These are phyloP conservation scores for Falcaria lacertinaria DNA, from an alignment of 2,888 invertebrate genomes.

Conservation along the genomic window DNA sequence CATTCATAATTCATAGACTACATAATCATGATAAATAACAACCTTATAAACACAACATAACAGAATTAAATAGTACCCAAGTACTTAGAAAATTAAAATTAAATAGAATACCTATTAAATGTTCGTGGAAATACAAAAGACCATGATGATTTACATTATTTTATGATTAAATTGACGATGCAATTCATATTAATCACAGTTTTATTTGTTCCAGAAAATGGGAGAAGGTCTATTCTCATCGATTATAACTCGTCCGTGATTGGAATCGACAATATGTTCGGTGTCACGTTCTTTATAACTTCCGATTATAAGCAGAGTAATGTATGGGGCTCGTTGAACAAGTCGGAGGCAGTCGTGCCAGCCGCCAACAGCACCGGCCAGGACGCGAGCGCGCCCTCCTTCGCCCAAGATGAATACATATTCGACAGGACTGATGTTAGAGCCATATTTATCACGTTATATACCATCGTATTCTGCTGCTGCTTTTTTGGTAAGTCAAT, in stretches of 20 bases:
- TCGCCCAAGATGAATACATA: slow-evolving; percentile 82
- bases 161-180: too few species aligned
- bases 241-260: slow-evolving; percentile 29
- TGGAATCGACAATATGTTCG: slow-evolving; percentile 45
- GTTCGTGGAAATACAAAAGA: too few species aligned
- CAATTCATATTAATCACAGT: neutral
- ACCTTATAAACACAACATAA: too few species aligned
- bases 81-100: too few species aligned
- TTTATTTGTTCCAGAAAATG: slow-evolving; percentile 49
- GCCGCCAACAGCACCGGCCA: slow-evolving; percentile 36
- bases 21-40: too few species aligned
- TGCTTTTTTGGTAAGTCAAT: slow-evolving; percentile 89
- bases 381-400: slow-evolving; percentile 41
- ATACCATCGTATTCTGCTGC: slow-evolving; percentile 88
- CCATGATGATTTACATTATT: too few species aligned
- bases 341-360: slow-evolving; percentile 23
- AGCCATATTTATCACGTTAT: slow-evolving; percentile 86
- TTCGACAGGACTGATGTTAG: slow-evolving; percentile 87
- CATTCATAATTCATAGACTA: too few species aligned
- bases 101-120: too few species aligned
- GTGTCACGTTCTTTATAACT: slow-evolving; percentile 40
- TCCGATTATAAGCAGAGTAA: slow-evolving; percentile 39
- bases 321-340: slow-evolving; percentile 35
- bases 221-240: slow-evolving; percentile 13
- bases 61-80: too few species aligned